Evolutionary conservation across 1,140 invertebrate species (phyloP), one percentile per base, ranked within the genome.

Genomic region (Spodoptera litura): DNA sequence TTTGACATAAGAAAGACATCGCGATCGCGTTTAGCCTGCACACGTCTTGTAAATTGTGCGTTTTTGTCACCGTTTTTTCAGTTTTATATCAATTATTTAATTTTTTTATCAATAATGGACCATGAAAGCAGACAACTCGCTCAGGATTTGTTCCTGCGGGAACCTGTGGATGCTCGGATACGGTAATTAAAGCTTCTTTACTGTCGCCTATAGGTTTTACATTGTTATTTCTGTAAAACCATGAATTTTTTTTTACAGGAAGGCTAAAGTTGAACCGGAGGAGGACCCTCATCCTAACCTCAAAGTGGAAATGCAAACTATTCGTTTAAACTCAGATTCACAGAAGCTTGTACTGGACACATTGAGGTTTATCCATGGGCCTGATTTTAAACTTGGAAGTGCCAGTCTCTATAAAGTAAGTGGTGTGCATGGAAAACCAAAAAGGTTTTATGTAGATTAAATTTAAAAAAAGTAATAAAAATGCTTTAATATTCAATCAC

Each of bases 281-380:
- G 90, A 91, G 82, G 91, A 94, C 55, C 81, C 86, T 27, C 88
- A 93, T 68, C 89, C 93, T 31, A 89, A 93, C 35, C 93, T 96
- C 0, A 97, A 97, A 88, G 96, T 97, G 76, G 96, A 97, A 90
- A 93, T 97, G 88, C 96, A 97, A 85, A 96, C 96, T 6, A 89
- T 97, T 56, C 93, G 95, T 25, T 89, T 97, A 3, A 95, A 93
- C 51, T 94, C 96, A 55, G 95, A 96, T 81, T 96, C 96, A 55
- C 96, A 97, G 83, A 96, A 96, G 83, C 91, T 96, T 81, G 95
- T 97, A 13, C 95, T 97, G 87, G 96, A 97, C 78, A 97, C 97
- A 9, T 89, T 97, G 27, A 96, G 96, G 80, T 95, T 95, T 84
- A 96, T 97, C 81, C 96, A 97, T 91, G 97, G 97, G 8, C 89